Base-by-base conservation (phyloP, 2,113 vertebrate genomes). In the Thryonomys swinderianus region DNA sequence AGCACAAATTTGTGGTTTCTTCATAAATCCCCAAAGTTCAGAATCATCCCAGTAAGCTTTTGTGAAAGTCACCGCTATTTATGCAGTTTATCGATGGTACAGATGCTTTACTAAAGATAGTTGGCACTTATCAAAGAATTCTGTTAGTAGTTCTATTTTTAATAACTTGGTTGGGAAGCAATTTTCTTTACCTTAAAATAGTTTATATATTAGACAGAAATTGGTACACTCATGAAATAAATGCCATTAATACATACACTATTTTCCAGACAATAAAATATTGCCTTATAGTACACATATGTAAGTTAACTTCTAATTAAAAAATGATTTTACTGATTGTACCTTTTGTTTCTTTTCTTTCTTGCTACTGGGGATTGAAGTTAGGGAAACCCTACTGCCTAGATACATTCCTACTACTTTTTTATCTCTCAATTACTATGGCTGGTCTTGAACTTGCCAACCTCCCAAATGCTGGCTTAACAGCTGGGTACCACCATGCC, bases 141-240 rank as follows among this genome's bases (percentile, higher is more conserved):
- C 45, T 86, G 32, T 48, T 73, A 84, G 57, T 55, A 13, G 16
- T 90, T 90, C 25, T 62, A 42, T 90, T 71, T 94, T 86, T 37
- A 83, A 40, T 82, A 53, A 88, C 74, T 92, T 86, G 76, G 16
- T 89, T 79, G 30, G 3, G 48, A 94, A 94, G 53, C 27, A 85
- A 3, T 92, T 94, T 86, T 76, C 61, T 71, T 89, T 13, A 66
- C 34, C 45, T 73, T 80, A 86, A 86, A n/a, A 57, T 90, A 92
- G 27, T 81, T 94, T 82, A 14, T 21, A 10, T 66, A 83, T 74
- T 42, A 16, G 34, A 66, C 62, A 59, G 59, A 87, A 83, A 71
- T 78, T 73, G 93, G 55, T 82, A 82, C 8, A 73, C 4, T 78
- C 71, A 78, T 93, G 34, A 90, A 87, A 76, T 74, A 59, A 86